Evolutionary conservation across 2,888 invertebrate species (phyloP).

Genomic region (Pachymerium ferrugineum): DNA sequence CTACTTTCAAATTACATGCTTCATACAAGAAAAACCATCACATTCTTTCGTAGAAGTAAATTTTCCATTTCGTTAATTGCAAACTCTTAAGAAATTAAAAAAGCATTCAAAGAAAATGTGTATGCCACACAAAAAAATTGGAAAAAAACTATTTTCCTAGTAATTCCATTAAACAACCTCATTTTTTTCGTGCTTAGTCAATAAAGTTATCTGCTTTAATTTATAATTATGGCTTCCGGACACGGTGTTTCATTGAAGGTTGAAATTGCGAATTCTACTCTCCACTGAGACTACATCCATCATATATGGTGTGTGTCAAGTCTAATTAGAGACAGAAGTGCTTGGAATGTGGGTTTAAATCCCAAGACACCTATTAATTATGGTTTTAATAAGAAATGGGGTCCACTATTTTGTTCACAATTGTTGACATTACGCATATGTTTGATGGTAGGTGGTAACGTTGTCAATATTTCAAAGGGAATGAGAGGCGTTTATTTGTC

Average conservation of each 20-base stretch:
- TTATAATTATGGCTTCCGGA: constrained; percentile 19
- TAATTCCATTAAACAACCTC: no score
- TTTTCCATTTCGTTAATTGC: constrained; percentile 17
- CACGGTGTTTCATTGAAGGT: background rate
- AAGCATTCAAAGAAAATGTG: background rate
- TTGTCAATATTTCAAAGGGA: constrained; percentile 1
- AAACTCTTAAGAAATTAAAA: background rate
- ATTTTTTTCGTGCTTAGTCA: no score
- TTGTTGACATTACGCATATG: background rate
- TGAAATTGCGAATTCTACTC: constrained; percentile 16
- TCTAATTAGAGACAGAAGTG: constrained; percentile 25
- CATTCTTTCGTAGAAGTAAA: background rate
- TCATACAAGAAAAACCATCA: background rate
- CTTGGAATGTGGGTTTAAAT: constrained; percentile 16
- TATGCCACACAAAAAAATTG: background rate
- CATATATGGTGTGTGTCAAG: background rate
- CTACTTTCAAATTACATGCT: background rate
- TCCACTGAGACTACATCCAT: constrained; percentile 25
- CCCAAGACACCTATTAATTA: constrained; percentile 8
- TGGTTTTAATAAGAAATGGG: background rate
- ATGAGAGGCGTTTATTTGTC: background rate
- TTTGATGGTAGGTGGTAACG: background rate
- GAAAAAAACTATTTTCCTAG: no score
- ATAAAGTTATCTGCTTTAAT: background rate
- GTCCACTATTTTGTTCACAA: background rate